Percentiles rank a stretch among this genome's conserved stretches.
Evolutionary conservation across 2,888 invertebrate genomes (phyloP).

Genomic region (Drosophila subsilvestris): DNA sequence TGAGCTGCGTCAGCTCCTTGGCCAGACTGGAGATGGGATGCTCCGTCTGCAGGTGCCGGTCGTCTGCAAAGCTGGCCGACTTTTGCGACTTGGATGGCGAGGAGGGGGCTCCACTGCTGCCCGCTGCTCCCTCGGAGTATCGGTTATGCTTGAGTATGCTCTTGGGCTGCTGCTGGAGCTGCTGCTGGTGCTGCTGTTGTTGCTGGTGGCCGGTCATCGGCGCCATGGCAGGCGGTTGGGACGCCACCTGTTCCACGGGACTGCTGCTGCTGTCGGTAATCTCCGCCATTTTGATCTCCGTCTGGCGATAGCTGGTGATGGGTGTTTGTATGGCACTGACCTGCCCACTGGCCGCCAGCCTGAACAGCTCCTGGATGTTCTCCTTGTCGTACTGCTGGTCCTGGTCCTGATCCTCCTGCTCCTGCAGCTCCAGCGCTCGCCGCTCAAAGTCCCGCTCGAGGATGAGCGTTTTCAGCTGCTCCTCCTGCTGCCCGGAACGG

Average conservation of each 20-base stretch:
- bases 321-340: constrained; percentile 84
- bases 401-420: constrained; percentile 88
- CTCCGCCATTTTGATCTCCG: constrained; percentile 81
- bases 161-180: constrained; percentile 81
- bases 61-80: constrained; percentile 83
- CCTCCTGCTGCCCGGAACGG: constrained; percentile 92
- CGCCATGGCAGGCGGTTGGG: constrained; percentile 4
- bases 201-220: constrained; percentile 11
- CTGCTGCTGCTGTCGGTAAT: constrained; percentile 58
- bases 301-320: constrained; percentile 84
- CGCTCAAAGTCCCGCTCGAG: constrained; percentile 97
- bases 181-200: constrained; percentile 24
- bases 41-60: constrained; percentile 80
- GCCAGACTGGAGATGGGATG: constrained; percentile 79
- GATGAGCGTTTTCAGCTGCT: constrained; percentile 93
- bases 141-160: constrained; percentile 84
- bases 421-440: constrained; percentile 91
- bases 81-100: constrained; percentile 84
- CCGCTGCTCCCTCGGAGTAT: constrained; percentile 71
- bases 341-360: constrained; percentile 83
- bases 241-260: constrained; percentile 34
- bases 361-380: constrained; percentile 85
- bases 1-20: constrained; percentile 80
- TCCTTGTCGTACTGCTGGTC: constrained; percentile 83
- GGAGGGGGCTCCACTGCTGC: constrained; percentile 73